Conservation (phyloP, 2,888 invertebrate genomes). For the Himalopsyche japonica region DNA sequence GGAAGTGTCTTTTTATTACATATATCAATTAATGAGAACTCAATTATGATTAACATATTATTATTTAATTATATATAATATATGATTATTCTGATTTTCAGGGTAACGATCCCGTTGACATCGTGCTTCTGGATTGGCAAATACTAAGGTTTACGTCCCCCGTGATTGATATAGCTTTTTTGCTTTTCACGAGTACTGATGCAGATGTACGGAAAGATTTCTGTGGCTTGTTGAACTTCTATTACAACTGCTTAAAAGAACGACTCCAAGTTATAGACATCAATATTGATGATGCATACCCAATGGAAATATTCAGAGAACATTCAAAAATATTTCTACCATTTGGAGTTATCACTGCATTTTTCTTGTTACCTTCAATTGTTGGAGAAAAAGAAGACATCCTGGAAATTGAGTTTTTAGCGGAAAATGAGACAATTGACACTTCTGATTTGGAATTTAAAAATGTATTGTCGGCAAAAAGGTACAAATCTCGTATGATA, state of each 20-base stretch:
- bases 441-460: conserved; percentile 13
- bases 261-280: conserved; percentile 14
- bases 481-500: conserved; percentile 22
- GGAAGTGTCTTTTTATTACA: too few relatives aligned
- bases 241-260: conserved; percentile 9
- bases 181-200: conserved; percentile 29
- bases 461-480: conserved; percentile 13
- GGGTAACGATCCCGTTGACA: conserved; percentile 12
- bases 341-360: conserved; percentile 29
- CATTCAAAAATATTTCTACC: conserved; percentile 24
- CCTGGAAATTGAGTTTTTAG: conserved; percentile 21
- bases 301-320: conserved; percentile 17
- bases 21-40: too few relatives aligned
- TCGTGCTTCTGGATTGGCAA: conserved; percentile 35
- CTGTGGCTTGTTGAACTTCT: conserved; percentile 23
- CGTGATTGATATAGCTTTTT: conserved; percentile 26
- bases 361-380: conserved; percentile 15
- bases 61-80: too few relatives aligned
- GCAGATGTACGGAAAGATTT: conserved; percentile 9
- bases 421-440: conserved; percentile 25
- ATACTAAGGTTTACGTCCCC: conserved; percentile 29
- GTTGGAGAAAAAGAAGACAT: conserved; percentile 32
- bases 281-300: conserved; percentile 19
- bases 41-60: too few relatives aligned
- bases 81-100: conserved; percentile 25